A percentile compares a stretch with the other conserved stretches of the same genome.
Conservation (phyloP, 2,797 vertebrate genomes). For the Silurus lanzhouensis region DNA sequence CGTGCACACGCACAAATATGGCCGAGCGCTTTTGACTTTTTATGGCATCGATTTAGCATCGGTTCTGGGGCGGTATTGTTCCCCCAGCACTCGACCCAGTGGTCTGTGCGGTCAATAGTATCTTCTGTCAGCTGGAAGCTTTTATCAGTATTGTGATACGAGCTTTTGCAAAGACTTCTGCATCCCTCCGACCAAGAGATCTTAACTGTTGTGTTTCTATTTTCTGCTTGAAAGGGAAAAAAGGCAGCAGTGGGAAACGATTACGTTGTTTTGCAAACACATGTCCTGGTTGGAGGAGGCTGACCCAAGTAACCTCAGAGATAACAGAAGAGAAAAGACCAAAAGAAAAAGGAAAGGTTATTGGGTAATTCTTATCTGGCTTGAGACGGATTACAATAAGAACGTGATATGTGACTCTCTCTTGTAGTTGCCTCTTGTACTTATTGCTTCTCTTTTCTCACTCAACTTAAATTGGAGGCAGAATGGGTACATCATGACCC, state of each 20-base stretch:
- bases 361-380: conserved; percentile 35
- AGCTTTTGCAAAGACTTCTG: not conserved
- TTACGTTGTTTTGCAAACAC: not conserved
- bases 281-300: conserved; percentile 18
- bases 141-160: not conserved
- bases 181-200: conserved; percentile 21
- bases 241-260: conserved; percentile 22
- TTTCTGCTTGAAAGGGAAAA: conserved; percentile 24
- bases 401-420: conserved; percentile 19
- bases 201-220: conserved; percentile 11
- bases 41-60: not conserved
- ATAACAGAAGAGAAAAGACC: conserved; percentile 20
- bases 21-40: not conserved
- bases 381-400: not conserved
- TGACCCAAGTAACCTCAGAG: conserved; percentile 5
- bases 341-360: conserved; percentile 31
- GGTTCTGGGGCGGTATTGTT: not conserved
- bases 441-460: conserved; percentile 9
- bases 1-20: not conserved
- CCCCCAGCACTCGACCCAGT: not conserved
- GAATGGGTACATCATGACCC: conserved; percentile 46
- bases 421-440: conserved; percentile 14
- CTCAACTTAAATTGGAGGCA: conserved; percentile 32
- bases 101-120: conserved; percentile 4
- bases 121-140: conserved; percentile 15